Evolutionary conservation across 2,888 invertebrate species (phyloP).

Genomic region (Protula sp.): DNA sequence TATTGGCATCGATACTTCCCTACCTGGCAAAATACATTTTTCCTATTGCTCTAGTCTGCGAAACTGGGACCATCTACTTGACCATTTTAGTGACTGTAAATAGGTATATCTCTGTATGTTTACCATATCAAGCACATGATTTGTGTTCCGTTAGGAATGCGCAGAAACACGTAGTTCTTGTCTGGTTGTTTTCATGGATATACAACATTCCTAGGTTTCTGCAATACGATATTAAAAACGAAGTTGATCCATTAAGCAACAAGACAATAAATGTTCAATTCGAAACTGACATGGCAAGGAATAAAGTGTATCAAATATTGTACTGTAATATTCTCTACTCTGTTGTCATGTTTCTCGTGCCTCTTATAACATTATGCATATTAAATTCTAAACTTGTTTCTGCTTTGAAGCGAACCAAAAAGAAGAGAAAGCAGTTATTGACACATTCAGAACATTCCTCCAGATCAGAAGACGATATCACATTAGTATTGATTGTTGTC

Average conservation of each 20-base stretch:
- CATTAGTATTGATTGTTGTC: slow-evolving; percentile 27
- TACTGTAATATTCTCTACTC: slow-evolving; percentile 24
- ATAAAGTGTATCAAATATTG: slow-evolving; percentile 21
- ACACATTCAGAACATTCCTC: slow-evolving; percentile 7
- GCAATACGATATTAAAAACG: slow-evolving; percentile 15
- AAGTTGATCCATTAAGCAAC: neutral
- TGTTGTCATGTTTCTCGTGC: slow-evolving; percentile 25
- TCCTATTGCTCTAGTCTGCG: slow-evolving; percentile 20
- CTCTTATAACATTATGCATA: slow-evolving; percentile 22
- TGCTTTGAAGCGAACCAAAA: slow-evolving; percentile 22
- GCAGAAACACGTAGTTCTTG: slow-evolving; percentile 19
- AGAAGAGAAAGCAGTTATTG: slow-evolving; percentile 21
- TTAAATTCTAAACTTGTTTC: slow-evolving; percentile 24
- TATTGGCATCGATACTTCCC: slow-evolving; percentile 8
- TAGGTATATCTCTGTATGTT: slow-evolving; percentile 22
- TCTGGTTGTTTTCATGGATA: slow-evolving; percentile 16
- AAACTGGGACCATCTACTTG: slow-evolving; percentile 25
- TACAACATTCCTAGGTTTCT: slow-evolving; percentile 28
- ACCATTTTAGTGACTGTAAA: slow-evolving; percentile 28
- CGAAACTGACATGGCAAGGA: slow-evolving; percentile 6
- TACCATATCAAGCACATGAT: slow-evolving; percentile 21
- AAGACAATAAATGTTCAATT: neutral
- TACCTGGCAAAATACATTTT: slow-evolving; percentile 22
- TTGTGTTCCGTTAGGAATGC: slow-evolving; percentile 24
- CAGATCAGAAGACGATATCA: slow-evolving; percentile 29